Percentiles rank a stretch among this genome's conserved stretches.
phyloP scores from a whole-genome alignment of 2,888 invertebrate species.

The Hypomecis atomaria region DNA sequence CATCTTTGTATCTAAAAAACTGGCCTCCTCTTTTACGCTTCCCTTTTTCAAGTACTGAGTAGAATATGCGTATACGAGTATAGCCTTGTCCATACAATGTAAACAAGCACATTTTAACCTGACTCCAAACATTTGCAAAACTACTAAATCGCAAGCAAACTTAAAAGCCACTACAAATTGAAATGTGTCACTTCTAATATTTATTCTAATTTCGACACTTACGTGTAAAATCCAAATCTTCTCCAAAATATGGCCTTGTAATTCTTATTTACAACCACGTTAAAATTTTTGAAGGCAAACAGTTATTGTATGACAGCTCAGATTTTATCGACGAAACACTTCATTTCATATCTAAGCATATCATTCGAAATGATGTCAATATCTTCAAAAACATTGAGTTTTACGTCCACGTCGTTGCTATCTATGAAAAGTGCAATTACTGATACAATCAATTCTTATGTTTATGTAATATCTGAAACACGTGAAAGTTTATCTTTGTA shows the following conservation, averaged over 20 bases:
- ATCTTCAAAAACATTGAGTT: background rate
- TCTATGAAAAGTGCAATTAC: background rate
- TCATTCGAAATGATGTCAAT: background rate
- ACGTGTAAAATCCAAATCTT: background rate
- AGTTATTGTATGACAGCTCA: background rate
- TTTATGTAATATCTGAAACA: background rate
- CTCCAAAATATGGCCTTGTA: background rate
- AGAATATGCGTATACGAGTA: background rate
- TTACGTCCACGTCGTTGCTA: background rate
- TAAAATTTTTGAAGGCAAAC: background rate
- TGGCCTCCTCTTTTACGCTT: too few relatives aligned
- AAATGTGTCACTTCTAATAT: background rate
- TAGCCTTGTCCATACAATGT: background rate
- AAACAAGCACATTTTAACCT: background rate
- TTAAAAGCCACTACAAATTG: background rate
- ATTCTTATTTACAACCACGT: background rate
- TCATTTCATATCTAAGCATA: background rate
- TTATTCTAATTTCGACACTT: background rate
- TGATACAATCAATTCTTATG: background rate
- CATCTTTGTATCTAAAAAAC: too few relatives aligned
- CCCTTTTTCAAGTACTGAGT: too few relatives aligned
- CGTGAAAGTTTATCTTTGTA: conserved; percentile 1
- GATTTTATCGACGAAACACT: conserved; percentile 8
- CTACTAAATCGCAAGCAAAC: background rate
- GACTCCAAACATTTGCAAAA: conserved; percentile 1